Conservation (phyloP, 1,140 invertebrate species). For the Mactra quadrangularis region DNA sequence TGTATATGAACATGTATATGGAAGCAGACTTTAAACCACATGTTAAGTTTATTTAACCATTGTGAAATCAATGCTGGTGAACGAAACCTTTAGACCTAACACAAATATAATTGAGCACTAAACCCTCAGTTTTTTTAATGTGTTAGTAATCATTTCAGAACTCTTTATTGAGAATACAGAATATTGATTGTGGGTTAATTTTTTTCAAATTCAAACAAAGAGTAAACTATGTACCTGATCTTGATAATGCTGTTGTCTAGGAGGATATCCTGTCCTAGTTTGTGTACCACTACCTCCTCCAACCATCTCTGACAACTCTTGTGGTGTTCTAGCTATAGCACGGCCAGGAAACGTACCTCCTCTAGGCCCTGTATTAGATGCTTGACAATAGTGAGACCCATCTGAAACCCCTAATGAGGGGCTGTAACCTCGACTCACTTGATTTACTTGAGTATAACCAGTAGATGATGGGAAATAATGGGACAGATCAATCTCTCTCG, state of each 20-base stretch:
- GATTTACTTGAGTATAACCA: slow-evolving; percentile 73
- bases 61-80: too few species aligned
- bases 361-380: slow-evolving; percentile 25
- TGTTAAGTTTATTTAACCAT: too few species aligned
- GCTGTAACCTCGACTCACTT: slow-evolving; percentile 42
- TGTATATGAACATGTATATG: too few species aligned
- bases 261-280: slow-evolving; percentile 49
- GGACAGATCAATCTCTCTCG: slow-evolving; percentile 70
- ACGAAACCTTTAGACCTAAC: too few species aligned
- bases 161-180: too few species aligned
- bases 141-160: too few species aligned
- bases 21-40: too few species aligned
- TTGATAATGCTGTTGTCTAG: slow-evolving; percentile 64
- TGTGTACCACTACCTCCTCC: slow-evolving; percentile 27
- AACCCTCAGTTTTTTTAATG: too few species aligned
- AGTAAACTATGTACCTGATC: slow-evolving; percentile 58
- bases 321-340: slow-evolving; percentile 59
- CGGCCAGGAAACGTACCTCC: slow-evolving; percentile 36
- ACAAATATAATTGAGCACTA: too few species aligned
- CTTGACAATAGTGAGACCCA: slow-evolving; percentile 43
- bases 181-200: too few species aligned
- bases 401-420: slow-evolving; percentile 27
- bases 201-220: too few species aligned
- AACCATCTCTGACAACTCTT: slow-evolving; percentile 66
- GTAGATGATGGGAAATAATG: slow-evolving; percentile 78